Evolutionary conservation across 2,113 vertebrate species (phyloP), one percentile per base, ranked within the genome.

Genomic region (Toxotes jaculatrix): DNA sequence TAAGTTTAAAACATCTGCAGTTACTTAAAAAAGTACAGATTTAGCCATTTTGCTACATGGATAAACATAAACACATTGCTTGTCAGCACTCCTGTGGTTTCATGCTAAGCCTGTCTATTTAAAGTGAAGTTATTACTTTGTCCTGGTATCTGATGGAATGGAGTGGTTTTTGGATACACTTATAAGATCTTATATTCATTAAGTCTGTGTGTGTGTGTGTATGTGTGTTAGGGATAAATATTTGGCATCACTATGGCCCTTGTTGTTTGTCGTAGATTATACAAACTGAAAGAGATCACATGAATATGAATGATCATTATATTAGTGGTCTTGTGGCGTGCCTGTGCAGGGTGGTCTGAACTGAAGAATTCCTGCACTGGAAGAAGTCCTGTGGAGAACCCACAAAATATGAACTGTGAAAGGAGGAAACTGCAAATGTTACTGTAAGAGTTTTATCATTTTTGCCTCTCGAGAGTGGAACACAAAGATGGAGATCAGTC

Each of bases 271-370:
- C 14, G 4, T 40, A 40, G 38, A 40, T 40, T 40, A 40, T 8
- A 43, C 40, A 73, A 63, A 53, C 55, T 77, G n/a, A 82, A 76
- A 68, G 62, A 59, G 67, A 86, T 38, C 12, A n/a, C 7, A 79
- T 27, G 66, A 49, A 64, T 69, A 42, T 74, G 69, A 51, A 34
- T 11, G 38, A 51, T 83, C 60, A 69, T 71, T 23, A 74, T 71
- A 74, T 75, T 69, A 80, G 77, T 71, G 74, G 64, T 80, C 21
- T 66, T 45, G 57, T 80, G 80, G 86, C 64, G 6, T 62, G 23
- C 12, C 6, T 74, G n/a, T 68, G 49, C 76, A 70, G 80, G 77
- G 69, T 78, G 74, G 84, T 83, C 87, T 61, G 57, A 66, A 62
- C 23, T n/a, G 4, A 7, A 67, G 47, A 57, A 21, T 73, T 77